Evolutionary conservation across 2,113 vertebrate species (phyloP).

Genomic region (Aldabrachelys gigantea): DNA sequence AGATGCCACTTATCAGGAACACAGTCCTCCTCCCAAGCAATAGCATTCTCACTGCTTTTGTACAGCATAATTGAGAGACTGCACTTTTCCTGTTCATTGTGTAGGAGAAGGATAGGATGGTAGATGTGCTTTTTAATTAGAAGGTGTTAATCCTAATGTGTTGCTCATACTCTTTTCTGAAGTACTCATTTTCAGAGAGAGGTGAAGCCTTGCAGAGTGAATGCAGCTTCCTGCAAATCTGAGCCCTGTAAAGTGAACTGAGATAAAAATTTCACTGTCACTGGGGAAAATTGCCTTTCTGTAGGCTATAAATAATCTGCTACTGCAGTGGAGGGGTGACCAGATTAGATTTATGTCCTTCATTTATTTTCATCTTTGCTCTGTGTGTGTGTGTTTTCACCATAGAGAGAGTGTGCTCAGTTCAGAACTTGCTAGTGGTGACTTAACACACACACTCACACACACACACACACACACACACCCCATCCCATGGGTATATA

Average conservation of each 20-base stretch:
- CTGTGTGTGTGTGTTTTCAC: neutral
- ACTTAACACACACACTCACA: too few relatives aligned
- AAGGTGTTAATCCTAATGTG: neutral
- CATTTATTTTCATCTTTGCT: conserved; percentile 11
- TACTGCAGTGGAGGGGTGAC: neutral
- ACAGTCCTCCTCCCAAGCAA: neutral
- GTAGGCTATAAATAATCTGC: neutral
- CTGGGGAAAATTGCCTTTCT: neutral
- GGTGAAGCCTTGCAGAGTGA: neutral
- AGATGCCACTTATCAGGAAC: neutral
- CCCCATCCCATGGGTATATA: neutral
- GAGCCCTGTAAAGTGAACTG: neutral
- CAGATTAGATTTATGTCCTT: neutral
- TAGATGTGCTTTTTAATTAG: too few relatives aligned
- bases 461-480: too few relatives aligned
- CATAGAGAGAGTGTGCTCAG: neutral
- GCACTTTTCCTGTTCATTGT: neutral
- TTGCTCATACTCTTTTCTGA: neutral
- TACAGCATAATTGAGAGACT: neutral
- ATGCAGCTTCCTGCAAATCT: neutral
- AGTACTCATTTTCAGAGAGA: neutral
- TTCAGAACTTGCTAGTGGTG: neutral
- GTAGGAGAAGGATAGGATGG: neutral
- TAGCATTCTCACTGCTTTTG: neutral
- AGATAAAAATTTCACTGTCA: neutral